These are phyloP conservation scores for Prunella strophiata DNA, from an alignment of 2,797 vertebrate species.

Conservation along the genomic window DNA sequence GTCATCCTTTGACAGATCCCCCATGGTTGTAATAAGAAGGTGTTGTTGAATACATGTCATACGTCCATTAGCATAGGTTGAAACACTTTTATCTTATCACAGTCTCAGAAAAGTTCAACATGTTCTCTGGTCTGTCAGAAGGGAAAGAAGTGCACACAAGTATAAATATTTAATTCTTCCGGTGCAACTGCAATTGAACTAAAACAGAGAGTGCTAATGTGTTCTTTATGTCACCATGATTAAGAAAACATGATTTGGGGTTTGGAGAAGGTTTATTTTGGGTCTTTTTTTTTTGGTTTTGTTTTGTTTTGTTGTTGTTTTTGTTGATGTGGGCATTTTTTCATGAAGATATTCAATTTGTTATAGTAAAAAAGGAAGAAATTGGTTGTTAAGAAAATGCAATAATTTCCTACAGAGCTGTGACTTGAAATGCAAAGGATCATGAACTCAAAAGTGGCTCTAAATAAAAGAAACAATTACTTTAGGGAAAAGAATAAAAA, in stretches of 20 bases:
- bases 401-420: neutral
- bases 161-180: constrained; percentile 26
- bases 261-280: neutral
- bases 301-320: neutral
- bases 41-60: neutral
- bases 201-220: neutral
- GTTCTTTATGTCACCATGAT: neutral
- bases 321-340: neutral
- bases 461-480: neutral
- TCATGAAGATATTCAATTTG: neutral
- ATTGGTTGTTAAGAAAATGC: neutral
- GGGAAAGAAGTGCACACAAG: neutral
- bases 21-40: neutral
- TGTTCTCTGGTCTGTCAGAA: neutral
- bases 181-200: neutral
- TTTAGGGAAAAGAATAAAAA: neutral
- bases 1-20: neutral
- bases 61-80: neutral
- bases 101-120: neutral
- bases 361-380: neutral
- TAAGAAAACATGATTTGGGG: neutral
- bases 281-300: too few species aligned
- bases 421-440: neutral
- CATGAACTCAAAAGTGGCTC: neutral
- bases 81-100: neutral